phyloP scores from a whole-genome alignment of 2,888 invertebrate genomes.

The Eulithis prunata region DNA sequence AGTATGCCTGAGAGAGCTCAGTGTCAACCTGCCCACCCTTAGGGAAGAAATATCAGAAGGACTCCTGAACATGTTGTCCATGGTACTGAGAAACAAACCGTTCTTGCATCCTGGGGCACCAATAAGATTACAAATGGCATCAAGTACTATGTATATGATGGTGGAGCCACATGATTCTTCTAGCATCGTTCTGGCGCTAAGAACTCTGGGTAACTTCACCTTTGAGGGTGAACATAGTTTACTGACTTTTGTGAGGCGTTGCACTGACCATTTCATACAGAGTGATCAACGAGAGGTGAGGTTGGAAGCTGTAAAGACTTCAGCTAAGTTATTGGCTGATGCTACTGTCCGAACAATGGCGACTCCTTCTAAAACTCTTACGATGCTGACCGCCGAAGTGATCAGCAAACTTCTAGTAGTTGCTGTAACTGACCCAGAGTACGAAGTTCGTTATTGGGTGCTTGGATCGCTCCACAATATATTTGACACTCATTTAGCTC shows the following conservation, averaged over 20 bases:
- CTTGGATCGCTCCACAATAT: constrained; percentile 94
- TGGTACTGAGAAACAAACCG: constrained; percentile 95
- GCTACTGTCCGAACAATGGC: constrained; percentile 87
- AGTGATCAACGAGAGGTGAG: constrained; percentile 95
- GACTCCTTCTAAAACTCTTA: constrained; percentile 92
- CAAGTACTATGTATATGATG: constrained; percentile 72
- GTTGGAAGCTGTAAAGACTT: constrained; percentile 97
- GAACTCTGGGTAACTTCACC: constrained; percentile 95
- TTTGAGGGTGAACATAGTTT: constrained; percentile 95
- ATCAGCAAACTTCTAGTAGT: constrained; percentile 95
- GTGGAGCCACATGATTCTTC: constrained; percentile 89
- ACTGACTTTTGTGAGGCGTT: constrained; percentile 95
- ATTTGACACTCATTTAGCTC: constrained; percentile 97
- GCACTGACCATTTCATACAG: constrained; percentile 95
- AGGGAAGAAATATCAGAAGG: constrained; percentile 97
- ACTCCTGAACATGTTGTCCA: constrained; percentile 94
- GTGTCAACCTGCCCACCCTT: constrained; percentile 93
- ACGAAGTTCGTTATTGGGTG: constrained; percentile 97
- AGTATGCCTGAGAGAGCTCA: constrained; percentile 95
- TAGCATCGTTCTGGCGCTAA: constrained; percentile 94
- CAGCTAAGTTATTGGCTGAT: constrained; percentile 94
- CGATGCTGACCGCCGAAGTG: constrained; percentile 93
- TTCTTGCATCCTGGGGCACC: constrained; percentile 92
- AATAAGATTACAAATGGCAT: constrained; percentile 83
- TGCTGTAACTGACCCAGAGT: constrained; percentile 97